Evolutionary conservation across 1,140 invertebrate species (phyloP), one percentile per base, ranked within the genome.

Genomic region (Archegozetes longisetosus): DNA sequence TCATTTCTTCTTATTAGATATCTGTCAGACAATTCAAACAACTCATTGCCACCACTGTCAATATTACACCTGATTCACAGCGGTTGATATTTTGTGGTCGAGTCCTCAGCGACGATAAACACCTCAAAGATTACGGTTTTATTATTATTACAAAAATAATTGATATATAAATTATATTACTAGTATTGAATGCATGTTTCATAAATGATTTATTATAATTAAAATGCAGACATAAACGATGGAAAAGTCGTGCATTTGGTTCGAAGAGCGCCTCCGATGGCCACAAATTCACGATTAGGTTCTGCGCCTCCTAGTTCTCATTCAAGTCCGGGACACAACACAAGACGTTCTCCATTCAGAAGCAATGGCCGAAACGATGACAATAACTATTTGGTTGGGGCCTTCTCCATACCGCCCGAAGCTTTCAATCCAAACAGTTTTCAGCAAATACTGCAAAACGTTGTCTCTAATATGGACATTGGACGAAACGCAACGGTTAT

Each of bases 191-290:
- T 57, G 17, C 20, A n/a, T 57, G 1, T 3, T n/a, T n/a, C n/a
- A n/a, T n/a, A n/a, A n/a, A n/a, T n/a, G n/a, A n/a, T n/a, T n/a
- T n/a, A n/a, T n/a, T n/a, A n/a, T n/a, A n/a, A n/a, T n/a, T n/a
- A n/a, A n/a, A n/a, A n/a, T n/a, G n/a, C 23, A 57, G 55, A 57
- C 12, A 51, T 57, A 6, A 46, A 57, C 13, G 78, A 90, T 73
- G 87, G 85, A 1, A 93, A 93, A 75, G 88, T 90, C 20, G 80
- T 96, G 52, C 91, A 96, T 72, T 78, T 96, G 67, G 91, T 94
- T n/a, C 85, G 91, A 73, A 75, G 86, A 32, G 69, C 75, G 3
- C 81, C 86, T 3, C 87, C 88, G 51, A 63, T 22, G 57, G 55
- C 2, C 55, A 32, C 26, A 58, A 46, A 52, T 29, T n/a, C n/a